Base-by-base conservation (phyloP, 2,113 vertebrate species). In the Euleptes europaea region DNA sequence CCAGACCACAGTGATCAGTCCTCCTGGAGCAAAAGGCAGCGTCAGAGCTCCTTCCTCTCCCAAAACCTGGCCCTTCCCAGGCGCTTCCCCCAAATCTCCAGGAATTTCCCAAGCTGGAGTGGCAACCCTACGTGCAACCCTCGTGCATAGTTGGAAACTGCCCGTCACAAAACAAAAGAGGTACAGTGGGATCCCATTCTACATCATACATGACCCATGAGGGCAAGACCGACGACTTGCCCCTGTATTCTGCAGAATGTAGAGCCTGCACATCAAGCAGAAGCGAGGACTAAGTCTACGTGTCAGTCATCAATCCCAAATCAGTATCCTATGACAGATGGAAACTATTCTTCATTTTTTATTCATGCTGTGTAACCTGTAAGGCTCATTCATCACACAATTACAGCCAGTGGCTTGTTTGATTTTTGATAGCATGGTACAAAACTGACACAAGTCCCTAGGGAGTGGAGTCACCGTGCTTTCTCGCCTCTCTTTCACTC, bases 361-460 rank as follows among this genome's bases (percentile, higher is more conserved):
- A 65, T 80, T 85, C 84, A 67, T 89, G 84, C 60, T 69, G 31
- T 88, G 78, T 82, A 82, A 91, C 82, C 81, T 78, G 90, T 93
- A 95, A 95, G 92, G 90, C 92, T 95, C 96, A 95, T 97, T 97
- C 96, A 96, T 97, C 96, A 96, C 92, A 93, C 96, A 95, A 92
- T 96, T 97, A 95, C 88, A 92, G 94, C 92, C 95, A 93, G 94
- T 89, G 90, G 92, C 93, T 96, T 95, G 86, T 90, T 94, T 94
- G 93, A 93, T 96, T 96, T 97, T 96, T 93, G 92, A 90, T 92
- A 93, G 90, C 88, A 92, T 94, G 85, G 86, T 88, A 93, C 86
- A 82, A 91, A 92, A 85, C 67, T 87, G 92, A 92, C 89, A 91
- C 5, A 3, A 72, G 79, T 93, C 92, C 95, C 93, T 76, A 71